phyloP scores from a whole-genome alignment of 2,888 invertebrate species.

The Harpalus rufipes region DNA sequence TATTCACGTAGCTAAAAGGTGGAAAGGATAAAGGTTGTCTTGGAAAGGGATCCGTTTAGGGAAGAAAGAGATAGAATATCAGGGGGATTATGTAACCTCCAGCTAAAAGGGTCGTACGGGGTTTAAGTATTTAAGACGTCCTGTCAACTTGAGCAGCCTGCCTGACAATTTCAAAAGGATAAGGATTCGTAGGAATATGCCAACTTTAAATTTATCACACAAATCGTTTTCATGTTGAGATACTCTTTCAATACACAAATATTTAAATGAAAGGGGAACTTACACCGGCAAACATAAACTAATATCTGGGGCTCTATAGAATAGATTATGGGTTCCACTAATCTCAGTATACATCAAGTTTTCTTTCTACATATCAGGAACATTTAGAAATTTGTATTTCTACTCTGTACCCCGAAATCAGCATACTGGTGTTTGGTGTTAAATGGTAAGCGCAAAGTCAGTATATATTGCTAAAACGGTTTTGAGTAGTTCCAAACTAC shows the following conservation, averaged over 20 bases:
- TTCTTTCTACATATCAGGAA: too few species aligned
- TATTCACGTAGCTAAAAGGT: constrained; percentile 60
- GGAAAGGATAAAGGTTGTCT: constrained; percentile 56
- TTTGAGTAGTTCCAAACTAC: too few species aligned
- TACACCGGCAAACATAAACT: not conserved
- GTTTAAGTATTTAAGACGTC: constrained; percentile 52
- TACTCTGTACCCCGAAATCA: too few species aligned
- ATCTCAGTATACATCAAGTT: too few species aligned
- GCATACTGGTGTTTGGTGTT: too few species aligned
- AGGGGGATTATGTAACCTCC: constrained; percentile 38
- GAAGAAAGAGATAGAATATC: constrained; percentile 54
- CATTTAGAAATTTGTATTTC: too few species aligned
- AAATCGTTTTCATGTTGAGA: not conserved
- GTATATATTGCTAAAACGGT: too few species aligned
- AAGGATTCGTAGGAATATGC: constrained; percentile 11
- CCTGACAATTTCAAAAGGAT: constrained; percentile 34
- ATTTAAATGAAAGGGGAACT: not conserved
- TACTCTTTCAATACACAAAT: not conserved
- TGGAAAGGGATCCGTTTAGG: constrained; percentile 54
- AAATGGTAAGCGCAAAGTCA: too few species aligned
- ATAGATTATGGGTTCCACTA: too few species aligned
- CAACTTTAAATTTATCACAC: constrained; percentile 1
- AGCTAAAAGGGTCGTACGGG: constrained; percentile 47
- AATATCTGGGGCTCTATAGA: not conserved
- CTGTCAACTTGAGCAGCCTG: constrained; percentile 34